Base-by-base conservation (phyloP, 1,140 invertebrate genomes). In the Whitmania pigra region DNA sequence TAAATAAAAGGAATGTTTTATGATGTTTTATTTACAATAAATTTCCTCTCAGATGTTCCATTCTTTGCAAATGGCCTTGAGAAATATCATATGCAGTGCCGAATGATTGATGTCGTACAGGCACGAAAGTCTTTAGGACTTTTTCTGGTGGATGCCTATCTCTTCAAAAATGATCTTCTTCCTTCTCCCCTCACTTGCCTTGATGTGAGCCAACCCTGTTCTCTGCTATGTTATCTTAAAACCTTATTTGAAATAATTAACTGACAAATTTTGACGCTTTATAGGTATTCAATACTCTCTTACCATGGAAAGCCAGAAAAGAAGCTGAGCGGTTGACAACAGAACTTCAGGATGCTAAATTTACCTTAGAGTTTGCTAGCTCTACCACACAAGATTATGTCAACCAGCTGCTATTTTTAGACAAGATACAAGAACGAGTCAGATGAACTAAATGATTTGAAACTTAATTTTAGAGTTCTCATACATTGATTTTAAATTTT, bases 101-200 rank as follows among this genome's bases (percentile, higher is more conserved):
- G 76, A 40, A 80, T 82, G 78, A 78, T 78, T 2, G 83, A 87
- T 70, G 83, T 83, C 18, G 87, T 91, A 27, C 82, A 86, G 18
- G 83, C 86, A 60, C 82, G 82, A 69, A 84, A 88, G 73, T 75
- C 80, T 55, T 78, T 87, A 69, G 90, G 90, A 0, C 79, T 92
- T 36, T 79, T 92, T 57, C 83, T 87, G 71, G 77, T 93, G 9
- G 86, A 88, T 73, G 83, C 89, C 22, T 78, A 81, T n/a, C 85
- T 86, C 53, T 89, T 92, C 77, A 90, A 89, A 80, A 84, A 85
- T 27, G 80, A 86, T 27, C 85, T 89, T 27, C 82, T 87, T 18
- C 87, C 88, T 0, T 88, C 88, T 60, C 88, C 89, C 2, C 80
- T 84, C 7, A 79, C 86, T 71, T 84, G 90, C 67, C 85, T 90